phyloP scores from a whole-genome alignment of 2,888 invertebrate species.

The Pristionchus mayeri region DNA sequence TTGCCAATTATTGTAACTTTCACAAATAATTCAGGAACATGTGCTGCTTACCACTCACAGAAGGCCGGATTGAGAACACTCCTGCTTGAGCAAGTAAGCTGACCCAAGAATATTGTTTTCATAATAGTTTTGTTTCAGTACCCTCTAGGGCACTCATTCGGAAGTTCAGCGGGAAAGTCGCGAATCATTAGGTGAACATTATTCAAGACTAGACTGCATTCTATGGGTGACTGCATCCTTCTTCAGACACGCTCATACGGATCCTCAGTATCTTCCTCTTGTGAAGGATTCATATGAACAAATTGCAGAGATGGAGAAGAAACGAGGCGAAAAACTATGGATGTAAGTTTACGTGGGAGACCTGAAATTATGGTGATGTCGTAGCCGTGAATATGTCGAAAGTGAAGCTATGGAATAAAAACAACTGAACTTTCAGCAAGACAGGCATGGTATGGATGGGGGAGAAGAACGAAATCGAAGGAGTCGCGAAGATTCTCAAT shows the following conservation, averaged over 20 bases:
- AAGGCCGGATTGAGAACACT: conserved; percentile 69
- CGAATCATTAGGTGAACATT: conserved; percentile 35
- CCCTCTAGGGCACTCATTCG: conserved; percentile 3
- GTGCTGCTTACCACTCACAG: conserved; percentile 70
- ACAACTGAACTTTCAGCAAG: not conserved
- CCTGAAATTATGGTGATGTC: too few relatives aligned
- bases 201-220: not conserved
- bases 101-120: not conserved
- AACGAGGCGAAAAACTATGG: conserved; percentile 46
- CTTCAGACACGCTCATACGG: conserved; percentile 33
- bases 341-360: too few relatives aligned
- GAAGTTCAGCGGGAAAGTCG: conserved; percentile 49
- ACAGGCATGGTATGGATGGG: conserved; percentile 48
- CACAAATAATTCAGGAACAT: conserved; percentile 63
- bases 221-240: not conserved
- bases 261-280: conserved; percentile 39
- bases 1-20: too few relatives aligned
- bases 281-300: conserved; percentile 46
- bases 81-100: conserved; percentile 70
- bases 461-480: conserved; percentile 20
- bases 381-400: too few relatives aligned
- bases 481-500: not conserved
- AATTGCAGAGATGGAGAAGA: conserved; percentile 47
- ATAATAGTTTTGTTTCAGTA: not conserved
- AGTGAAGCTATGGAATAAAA: too few relatives aligned